Base-by-base conservation (phyloP, 2,888 invertebrate genomes). In the Lissocephala sabroskyi region DNA sequence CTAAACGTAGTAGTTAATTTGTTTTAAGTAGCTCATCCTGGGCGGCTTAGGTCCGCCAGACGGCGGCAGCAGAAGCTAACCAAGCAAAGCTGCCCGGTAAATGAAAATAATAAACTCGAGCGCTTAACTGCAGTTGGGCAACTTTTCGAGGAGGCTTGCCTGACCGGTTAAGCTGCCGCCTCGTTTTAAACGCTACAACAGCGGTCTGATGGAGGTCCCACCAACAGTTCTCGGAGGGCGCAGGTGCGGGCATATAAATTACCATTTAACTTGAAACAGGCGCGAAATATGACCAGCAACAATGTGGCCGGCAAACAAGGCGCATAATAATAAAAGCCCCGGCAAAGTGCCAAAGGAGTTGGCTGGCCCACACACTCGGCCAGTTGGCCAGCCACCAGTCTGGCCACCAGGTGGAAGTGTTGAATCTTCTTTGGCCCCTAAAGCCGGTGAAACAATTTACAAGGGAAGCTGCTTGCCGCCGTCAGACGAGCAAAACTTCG, bases 401-500 rank as follows among this genome's bases (percentile, higher is more conserved):
- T 42, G 49, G 49, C 49, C 58, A 63, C 46, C 73, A 65, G 73
- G 55, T 73, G 73, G 51, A 59, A 59, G 59, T 61, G 62, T 52
- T 45, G 45, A 62, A 65, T 58, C 63, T 62, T 68, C 65, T 63
- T 61, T 61, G 61, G n/a, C n/a, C 62, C 59, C 59, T 62, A 68
- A 68, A 71, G 68, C 64, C 59, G 48, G 59, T 41, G 53, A 55
- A 63, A 62, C 64, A 56, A 59, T 56, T 60, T 50, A 52, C 68
- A 73, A 62, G 68, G 67, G 73, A 65, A 62, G 64, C 67, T 52
- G 45, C 7, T 23, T n/a, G n/a, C n/a, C n/a, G n/a, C n/a, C n/a
- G n/a, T n/a, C n/a, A n/a, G n/a, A n/a, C n/a, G n/a, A n/a, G n/a
- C n/a, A n/a, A n/a, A n/a, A 17, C 10, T 10, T 36, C 13, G 36